A percentile compares a stretch with the other conserved stretches of the same genome.
Evolutionary conservation across 2,113 vertebrate species (phyloP).

Genomic region (Oreocharis arfaki): DNA sequence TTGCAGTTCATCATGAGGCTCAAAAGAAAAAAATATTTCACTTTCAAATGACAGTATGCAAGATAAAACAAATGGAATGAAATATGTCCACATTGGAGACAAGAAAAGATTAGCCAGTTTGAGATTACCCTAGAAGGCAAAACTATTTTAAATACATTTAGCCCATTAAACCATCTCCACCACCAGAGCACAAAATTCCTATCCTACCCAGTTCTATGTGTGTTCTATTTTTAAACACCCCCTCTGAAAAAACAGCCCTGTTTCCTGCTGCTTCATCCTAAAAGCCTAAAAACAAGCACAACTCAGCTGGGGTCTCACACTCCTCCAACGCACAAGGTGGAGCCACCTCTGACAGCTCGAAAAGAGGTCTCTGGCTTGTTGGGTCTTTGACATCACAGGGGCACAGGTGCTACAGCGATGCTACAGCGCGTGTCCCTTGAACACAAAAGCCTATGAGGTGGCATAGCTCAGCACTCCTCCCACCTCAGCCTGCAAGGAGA

Average conservation of each 20-base stretch:
- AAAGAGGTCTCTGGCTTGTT: neutral
- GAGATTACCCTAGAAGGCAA: neutral
- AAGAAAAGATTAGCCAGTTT: neutral
- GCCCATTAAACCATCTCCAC: neutral
- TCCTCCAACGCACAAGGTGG: neutral
- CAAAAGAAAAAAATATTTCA: neutral
- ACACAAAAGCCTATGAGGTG: neutral
- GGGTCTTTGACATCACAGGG: neutral
- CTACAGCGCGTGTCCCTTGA: neutral
- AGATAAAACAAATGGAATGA: neutral
- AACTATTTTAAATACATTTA: constrained; percentile 3
- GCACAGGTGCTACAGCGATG: neutral
- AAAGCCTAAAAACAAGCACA: neutral
- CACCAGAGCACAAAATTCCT: neutral
- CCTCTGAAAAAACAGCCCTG: neutral
- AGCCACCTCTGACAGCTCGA: neutral
- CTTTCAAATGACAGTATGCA: neutral
- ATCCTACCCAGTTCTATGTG: neutral
- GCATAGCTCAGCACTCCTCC: neutral
- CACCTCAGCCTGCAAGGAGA: neutral
- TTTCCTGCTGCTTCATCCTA: neutral
- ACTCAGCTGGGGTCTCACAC: neutral
- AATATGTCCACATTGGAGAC: neutral
- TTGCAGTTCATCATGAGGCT: neutral
- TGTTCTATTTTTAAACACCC: neutral